phyloP scores from a whole-genome alignment of 1,140 invertebrate genomes.

The Mamestra configurata region DNA sequence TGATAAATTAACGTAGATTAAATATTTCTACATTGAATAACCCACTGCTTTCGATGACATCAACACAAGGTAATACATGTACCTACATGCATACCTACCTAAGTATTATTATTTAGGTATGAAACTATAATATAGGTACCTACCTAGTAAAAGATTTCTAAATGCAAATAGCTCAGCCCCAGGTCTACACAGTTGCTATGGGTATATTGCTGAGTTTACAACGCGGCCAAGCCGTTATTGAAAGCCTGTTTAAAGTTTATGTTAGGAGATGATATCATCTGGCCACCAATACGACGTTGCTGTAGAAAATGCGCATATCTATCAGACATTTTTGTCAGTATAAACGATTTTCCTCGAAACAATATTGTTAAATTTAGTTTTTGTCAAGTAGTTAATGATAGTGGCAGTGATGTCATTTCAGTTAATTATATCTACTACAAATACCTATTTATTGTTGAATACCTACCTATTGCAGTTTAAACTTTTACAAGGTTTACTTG shows the following conservation, averaged over 20 bases:
- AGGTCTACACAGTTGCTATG: neutral
- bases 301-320: slow-evolving; percentile 22
- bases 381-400: no score
- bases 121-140: neutral
- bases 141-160: neutral
- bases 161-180: neutral
- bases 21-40: neutral
- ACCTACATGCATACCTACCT: neutral
- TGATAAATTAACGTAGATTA: slow-evolving; percentile 2
- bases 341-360: neutral
- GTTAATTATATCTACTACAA: no score
- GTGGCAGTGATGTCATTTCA: no score
- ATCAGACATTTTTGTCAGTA: neutral
- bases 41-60: slow-evolving; percentile 1
- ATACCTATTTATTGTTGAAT: no score
- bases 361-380: neutral
- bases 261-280: slow-evolving; percentile 39
- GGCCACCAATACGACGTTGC: neutral
- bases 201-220: slow-evolving; percentile 14
- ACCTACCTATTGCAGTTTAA: no score
- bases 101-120: neutral
- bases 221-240: slow-evolving; percentile 16
- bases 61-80: neutral
- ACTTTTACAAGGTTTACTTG: no score
- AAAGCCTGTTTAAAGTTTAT: slow-evolving; percentile 33